Conservation (phyloP, 2,888 invertebrate species). For the Ctena decussata region DNA sequence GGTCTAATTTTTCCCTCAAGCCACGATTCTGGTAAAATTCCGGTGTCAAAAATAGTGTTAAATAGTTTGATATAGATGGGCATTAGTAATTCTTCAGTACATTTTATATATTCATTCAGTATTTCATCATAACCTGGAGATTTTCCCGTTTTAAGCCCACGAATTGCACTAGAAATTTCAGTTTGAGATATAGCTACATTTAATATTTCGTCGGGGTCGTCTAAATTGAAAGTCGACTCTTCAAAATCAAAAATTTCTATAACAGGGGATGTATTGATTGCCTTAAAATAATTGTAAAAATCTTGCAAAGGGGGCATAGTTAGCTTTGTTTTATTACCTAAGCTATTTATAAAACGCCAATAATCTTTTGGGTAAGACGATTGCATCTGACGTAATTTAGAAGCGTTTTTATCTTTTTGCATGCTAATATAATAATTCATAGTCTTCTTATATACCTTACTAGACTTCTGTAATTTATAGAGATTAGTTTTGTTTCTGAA, state of each 20-base stretch:
- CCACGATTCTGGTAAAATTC: slow-evolving; percentile 14
- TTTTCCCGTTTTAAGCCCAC: too few relatives aligned
- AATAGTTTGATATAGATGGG: slow-evolving; percentile 5
- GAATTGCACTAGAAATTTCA: not conserved
- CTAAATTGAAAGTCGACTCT: not conserved
- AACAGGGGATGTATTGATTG: not conserved
- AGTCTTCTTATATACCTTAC: not conserved
- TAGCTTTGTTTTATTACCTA: not conserved
- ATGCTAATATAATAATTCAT: not conserved
- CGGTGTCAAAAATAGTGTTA: slow-evolving; percentile 24
- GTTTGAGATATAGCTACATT: not conserved
- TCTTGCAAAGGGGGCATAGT: not conserved
- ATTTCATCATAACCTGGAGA: not conserved
- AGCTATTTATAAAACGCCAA: not conserved
- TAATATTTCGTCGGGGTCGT: not conserved
- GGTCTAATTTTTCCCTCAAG: too few relatives aligned
- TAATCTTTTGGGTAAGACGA: not conserved
- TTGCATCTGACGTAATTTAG: not conserved
- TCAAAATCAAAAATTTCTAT: not conserved
- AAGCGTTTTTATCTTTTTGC: not conserved
- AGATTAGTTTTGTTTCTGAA: not conserved
- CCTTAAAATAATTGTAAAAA: not conserved
- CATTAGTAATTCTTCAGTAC: not conserved
- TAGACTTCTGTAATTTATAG: not conserved
- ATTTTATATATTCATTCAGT: not conserved